Evolutionary conservation across 1,140 invertebrate species (phyloP).

Genomic region (Bursaphelenchus mucronatus): DNA sequence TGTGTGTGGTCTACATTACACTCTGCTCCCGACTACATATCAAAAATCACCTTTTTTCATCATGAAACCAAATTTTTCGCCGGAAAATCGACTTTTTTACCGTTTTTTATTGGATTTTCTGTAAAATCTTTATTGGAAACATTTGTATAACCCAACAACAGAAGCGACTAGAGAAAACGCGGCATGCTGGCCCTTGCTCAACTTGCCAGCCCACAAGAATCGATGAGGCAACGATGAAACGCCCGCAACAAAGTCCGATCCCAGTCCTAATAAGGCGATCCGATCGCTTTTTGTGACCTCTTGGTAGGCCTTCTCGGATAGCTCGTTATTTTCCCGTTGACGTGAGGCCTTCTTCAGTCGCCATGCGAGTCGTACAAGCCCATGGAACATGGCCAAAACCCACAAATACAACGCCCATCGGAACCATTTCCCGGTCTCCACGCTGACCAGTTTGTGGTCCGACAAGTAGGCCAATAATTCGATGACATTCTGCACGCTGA

Average conservation of each 20-base stretch:
- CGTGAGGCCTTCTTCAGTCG: not conserved
- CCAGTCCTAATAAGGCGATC: slow-evolving; percentile 19
- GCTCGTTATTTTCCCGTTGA: not conserved
- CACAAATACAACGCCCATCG: slow-evolving; percentile 21
- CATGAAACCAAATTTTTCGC: too few species aligned
- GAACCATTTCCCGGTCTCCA: slow-evolving; percentile 24
- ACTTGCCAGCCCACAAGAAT: slow-evolving; percentile 16
- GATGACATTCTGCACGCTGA: slow-evolving; percentile 21
- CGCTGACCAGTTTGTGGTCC: slow-evolving; percentile 16
- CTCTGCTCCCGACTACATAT: too few species aligned
- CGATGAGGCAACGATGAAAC: slow-evolving; percentile 13
- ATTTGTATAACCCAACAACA: slow-evolving; percentile 26
- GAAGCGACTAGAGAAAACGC: slow-evolving; percentile 20
- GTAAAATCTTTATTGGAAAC: slow-evolving; percentile 6
- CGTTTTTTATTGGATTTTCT: not conserved
- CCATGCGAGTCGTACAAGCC: slow-evolving; percentile 15
- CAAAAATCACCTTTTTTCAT: too few species aligned
- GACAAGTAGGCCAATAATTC: slow-evolving; percentile 21
- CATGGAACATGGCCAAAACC: slow-evolving; percentile 19
- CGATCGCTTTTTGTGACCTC: slow-evolving; percentile 14
- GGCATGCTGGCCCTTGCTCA: slow-evolving; percentile 17
- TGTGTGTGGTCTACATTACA: too few species aligned
- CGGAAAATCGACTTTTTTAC: not conserved
- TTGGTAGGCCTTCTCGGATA: not conserved
- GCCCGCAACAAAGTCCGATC: slow-evolving; percentile 18